Evolutionary conservation across 2,888 invertebrate species (phyloP), one percentile per base, ranked within the genome.

Genomic region (Drosophila birchii): DNA sequence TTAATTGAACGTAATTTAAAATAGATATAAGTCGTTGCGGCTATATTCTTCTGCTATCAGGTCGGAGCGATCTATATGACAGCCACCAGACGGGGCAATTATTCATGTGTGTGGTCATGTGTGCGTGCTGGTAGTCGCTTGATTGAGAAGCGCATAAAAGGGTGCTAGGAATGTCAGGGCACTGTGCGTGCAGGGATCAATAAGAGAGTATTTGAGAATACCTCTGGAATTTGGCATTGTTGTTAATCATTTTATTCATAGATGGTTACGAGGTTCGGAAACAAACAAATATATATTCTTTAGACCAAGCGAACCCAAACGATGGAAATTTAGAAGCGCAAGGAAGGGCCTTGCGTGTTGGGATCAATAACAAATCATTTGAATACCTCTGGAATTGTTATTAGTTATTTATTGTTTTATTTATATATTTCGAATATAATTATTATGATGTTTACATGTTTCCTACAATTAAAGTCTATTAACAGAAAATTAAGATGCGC

Each of bases 1-100:
- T 83, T 81, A 83, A 83, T 83, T 83, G 88, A 87, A 85, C 82
- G 85, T 83, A 75, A 83, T 83, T 83, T 83, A 83, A 83, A 83
- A 87, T 75, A 84, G 88, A 88, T 88, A 84, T 81, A 84, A 83
- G 76, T 83, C 57, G 68, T 69, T 62, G 56, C 41, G 56, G 56
- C 43, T 55, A 66, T 75, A 56, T 59, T 73, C 73, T 64, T 74
- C 47, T 70, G 76, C 75, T 85, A 87, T 78, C 78, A 74, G 29
- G 66, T 69, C 72, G 72, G 57, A 70, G 55, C 67, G 78, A 82
- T 86, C 87, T 86, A 68, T 61, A 72, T 55, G 70, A 70, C 70
- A 70, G 70, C 59, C 20, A 18, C 68, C 68, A 68, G 68, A 68
- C 68, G 55, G 68, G 67, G 68, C 67, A 67, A 68, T 68, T 68